These are phyloP conservation scores for Eristalis tenax DNA, from an alignment of 2,888 invertebrate genomes.

Conservation along the genomic window DNA sequence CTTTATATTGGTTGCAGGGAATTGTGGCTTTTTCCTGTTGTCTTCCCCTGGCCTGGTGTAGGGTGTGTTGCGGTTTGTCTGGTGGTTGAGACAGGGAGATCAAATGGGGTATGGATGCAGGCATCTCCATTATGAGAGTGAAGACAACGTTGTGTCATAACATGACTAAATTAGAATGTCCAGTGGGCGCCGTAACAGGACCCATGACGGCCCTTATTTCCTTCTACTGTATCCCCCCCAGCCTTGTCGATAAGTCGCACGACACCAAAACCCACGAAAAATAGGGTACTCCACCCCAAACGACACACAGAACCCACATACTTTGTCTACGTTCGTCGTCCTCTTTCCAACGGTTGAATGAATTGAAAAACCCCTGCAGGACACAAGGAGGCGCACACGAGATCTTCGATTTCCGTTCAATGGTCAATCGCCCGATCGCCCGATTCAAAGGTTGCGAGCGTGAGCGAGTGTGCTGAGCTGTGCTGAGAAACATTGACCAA, in stretches of 20 bases:
- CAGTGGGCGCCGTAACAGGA: no score
- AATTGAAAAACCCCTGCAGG: constrained; percentile 40
- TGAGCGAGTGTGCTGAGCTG: background rate
- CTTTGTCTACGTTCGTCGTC: background rate
- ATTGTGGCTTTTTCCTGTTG: constrained; percentile 13
- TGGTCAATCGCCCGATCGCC: constrained; percentile 3
- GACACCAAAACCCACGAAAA: no score
- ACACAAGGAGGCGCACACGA: constrained; percentile 8
- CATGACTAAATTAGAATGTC: no score
- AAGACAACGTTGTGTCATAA: no score
- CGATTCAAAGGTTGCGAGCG: background rate
- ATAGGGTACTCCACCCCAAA: background rate
- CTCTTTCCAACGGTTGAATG: background rate
- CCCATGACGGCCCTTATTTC: no score
- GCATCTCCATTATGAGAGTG: no score
- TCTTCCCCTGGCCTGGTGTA: background rate
- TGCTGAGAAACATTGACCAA: constrained; percentile 30
- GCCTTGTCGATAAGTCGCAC: no score
- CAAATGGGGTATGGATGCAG: no score
- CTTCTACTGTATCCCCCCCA: no score
- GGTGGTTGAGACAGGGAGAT: background rate
- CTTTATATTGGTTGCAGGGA: constrained; percentile 62
- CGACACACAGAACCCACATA: background rate
- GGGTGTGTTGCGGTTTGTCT: constrained; percentile 27
- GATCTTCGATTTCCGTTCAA: constrained; percentile 3